phyloP scores from a whole-genome alignment of 2,888 invertebrate species.

The Drosophila leonis region DNA sequence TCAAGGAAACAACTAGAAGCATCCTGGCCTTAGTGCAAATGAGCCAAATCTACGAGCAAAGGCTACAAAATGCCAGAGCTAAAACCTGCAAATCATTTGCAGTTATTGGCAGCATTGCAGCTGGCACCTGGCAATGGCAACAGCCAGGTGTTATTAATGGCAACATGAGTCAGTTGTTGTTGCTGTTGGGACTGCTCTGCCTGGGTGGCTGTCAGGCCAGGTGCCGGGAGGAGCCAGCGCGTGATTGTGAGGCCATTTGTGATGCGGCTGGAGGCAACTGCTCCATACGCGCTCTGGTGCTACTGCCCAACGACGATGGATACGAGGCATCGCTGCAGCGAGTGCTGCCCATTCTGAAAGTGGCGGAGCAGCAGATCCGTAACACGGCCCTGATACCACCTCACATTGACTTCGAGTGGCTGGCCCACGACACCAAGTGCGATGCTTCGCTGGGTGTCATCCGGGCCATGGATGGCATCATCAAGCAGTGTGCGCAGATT shows the following conservation, averaged over 20 bases:
- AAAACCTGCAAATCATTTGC: slow-evolving; percentile 26
- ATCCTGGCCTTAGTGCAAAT: slow-evolving; percentile 42
- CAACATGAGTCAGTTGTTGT: slow-evolving; percentile 26
- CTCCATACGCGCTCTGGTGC: slow-evolving; percentile 88
- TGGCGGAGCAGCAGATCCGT: slow-evolving; percentile 87
- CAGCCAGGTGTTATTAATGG: slow-evolving; percentile 6
- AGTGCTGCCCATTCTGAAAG: slow-evolving; percentile 88
- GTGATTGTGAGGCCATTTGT: slow-evolving; percentile 82
- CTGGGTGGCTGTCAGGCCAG: slow-evolving; percentile 39
- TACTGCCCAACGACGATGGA: slow-evolving; percentile 88
- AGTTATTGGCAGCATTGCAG: slow-evolving; percentile 10
- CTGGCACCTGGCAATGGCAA: slow-evolving; percentile 3
- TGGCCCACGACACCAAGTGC: slow-evolving; percentile 90
- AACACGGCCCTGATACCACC: slow-evolving; percentile 87
- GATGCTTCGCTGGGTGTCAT: slow-evolving; percentile 91
- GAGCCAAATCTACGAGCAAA: slow-evolving; percentile 10
- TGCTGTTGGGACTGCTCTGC: slow-evolving; percentile 42
- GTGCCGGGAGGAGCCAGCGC: slow-evolving; percentile 79
- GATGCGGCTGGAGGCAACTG: slow-evolving; percentile 84
- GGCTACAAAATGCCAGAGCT: slow-evolving; percentile 11
- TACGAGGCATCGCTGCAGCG: slow-evolving; percentile 87
- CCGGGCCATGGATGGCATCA: slow-evolving; percentile 90
- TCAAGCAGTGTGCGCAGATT: slow-evolving; percentile 90
- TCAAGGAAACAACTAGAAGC: background rate
- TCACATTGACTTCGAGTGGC: slow-evolving; percentile 88